These are phyloP conservation scores for Goniozus legneri DNA, from an alignment of 1,140 invertebrate species.

Conservation along the genomic window DNA sequence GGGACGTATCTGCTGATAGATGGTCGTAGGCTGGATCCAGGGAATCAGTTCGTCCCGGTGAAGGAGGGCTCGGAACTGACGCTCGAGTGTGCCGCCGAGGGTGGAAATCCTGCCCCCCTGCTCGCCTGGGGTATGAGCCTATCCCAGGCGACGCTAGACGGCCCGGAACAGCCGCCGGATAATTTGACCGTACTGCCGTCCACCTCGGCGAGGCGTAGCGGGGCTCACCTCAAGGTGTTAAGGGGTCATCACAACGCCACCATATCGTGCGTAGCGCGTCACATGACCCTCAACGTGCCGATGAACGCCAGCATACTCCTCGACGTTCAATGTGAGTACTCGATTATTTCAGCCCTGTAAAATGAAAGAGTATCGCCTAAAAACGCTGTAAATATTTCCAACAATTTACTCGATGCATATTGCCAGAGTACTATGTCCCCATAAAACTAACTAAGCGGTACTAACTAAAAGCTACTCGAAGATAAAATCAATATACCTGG, in stretches of 20 bases:
- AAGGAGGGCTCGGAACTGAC: slow-evolving; percentile 75
- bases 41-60: slow-evolving; percentile 79
- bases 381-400: too few relatives aligned
- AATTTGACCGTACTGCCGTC: slow-evolving; percentile 48
- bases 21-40: slow-evolving; percentile 73
- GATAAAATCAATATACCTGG: too few relatives aligned
- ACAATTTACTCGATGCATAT: too few relatives aligned
- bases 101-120: slow-evolving; percentile 73
- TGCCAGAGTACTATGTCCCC: too few relatives aligned
- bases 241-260: slow-evolving; percentile 73
- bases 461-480: too few relatives aligned
- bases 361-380: too few relatives aligned
- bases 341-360: background rate
- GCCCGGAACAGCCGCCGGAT: slow-evolving; percentile 54
- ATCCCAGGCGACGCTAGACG: slow-evolving; percentile 55
- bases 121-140: slow-evolving; percentile 69
- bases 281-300: slow-evolving; percentile 63
- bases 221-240: slow-evolving; percentile 65
- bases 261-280: slow-evolving; percentile 69
- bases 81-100: slow-evolving; percentile 78
- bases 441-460: too few relatives aligned
- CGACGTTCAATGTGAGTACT: slow-evolving; percentile 77
- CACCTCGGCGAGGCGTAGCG: slow-evolving; percentile 59
- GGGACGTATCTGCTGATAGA: slow-evolving; percentile 77
- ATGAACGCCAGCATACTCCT: slow-evolving; percentile 71